phyloP scores from a whole-genome alignment of 23 tunicate species.

The Trididemnum nubilum region DNA sequence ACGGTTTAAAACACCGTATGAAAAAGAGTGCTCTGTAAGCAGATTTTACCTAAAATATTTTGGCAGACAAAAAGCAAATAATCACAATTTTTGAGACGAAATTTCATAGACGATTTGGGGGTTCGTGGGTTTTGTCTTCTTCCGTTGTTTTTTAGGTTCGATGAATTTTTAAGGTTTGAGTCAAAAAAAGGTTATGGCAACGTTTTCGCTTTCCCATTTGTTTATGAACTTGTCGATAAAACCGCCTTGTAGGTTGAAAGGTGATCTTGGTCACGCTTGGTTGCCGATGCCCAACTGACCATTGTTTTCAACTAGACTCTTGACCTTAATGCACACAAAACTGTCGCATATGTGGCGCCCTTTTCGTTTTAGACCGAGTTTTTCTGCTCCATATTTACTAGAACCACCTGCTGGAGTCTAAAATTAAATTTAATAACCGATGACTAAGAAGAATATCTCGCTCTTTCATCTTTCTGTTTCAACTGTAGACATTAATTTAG shows the following conservation, averaged over 20 bases:
- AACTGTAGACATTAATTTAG: too few species aligned
- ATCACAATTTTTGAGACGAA: too few species aligned
- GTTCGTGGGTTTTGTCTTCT: too few species aligned
- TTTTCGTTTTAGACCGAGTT: neutral
- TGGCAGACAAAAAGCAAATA: too few species aligned
- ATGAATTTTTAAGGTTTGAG: too few species aligned
- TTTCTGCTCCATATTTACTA: neutral
- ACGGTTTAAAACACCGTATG: too few species aligned
- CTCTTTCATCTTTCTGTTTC: neutral
- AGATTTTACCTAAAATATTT: too few species aligned
- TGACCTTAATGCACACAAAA: neutral
- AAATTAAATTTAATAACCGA: constrained; percentile 8
- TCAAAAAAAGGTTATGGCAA: too few species aligned
- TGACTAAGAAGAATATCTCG: neutral
- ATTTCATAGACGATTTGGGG: too few species aligned
- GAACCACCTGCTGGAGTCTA: neutral
- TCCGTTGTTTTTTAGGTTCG: too few species aligned
- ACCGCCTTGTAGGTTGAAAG: neutral
- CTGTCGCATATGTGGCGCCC: constrained; percentile 4
- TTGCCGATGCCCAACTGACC: neutral
- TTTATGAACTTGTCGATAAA: neutral
- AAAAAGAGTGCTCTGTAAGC: too few species aligned
- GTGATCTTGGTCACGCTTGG: neutral
- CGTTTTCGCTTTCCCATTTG: too few species aligned
- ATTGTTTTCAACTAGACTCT: neutral